Percentiles rank a stretch among this genome's conserved stretches.
phyloP scores from a whole-genome alignment of 1,140 invertebrate species.

The Delia radicum region DNA sequence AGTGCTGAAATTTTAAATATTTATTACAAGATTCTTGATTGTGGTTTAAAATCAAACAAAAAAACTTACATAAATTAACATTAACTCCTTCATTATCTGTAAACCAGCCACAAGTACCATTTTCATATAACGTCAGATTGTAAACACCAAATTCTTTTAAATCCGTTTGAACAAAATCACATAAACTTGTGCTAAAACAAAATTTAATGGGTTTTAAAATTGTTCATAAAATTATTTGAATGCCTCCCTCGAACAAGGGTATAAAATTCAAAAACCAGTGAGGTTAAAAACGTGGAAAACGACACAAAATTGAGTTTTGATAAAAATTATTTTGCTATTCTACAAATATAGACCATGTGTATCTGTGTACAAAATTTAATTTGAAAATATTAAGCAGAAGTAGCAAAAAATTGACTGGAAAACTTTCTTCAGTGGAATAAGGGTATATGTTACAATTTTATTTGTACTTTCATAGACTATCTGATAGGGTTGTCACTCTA shows the following conservation, averaged over 20 bases:
- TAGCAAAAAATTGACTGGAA: neutral
- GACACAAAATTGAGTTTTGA: neutral
- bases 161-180: neutral
- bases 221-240: neutral
- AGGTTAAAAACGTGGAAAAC: neutral
- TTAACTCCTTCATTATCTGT: slow-evolving; percentile 67
- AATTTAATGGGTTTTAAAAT: neutral
- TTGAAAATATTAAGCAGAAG: too few species aligned
- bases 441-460: too few species aligned
- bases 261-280: too few species aligned
- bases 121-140: slow-evolving; percentile 59
- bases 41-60: slow-evolving; percentile 61
- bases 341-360: too few species aligned
- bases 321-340: too few species aligned
- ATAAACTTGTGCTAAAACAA: neutral
- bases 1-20: slow-evolving; percentile 36
- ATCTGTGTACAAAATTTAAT: too few species aligned
- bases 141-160: slow-evolving; percentile 77
- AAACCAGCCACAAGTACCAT: slow-evolving; percentile 60
- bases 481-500: too few species aligned
- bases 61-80: slow-evolving; percentile 70
- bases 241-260: too few species aligned
- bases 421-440: too few species aligned
- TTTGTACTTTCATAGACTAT: too few species aligned
- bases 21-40: slow-evolving; percentile 25